These are phyloP conservation scores for Dryocosmus kuriphilus DNA, from an alignment of 2,888 invertebrate genomes.

Conservation along the genomic window DNA sequence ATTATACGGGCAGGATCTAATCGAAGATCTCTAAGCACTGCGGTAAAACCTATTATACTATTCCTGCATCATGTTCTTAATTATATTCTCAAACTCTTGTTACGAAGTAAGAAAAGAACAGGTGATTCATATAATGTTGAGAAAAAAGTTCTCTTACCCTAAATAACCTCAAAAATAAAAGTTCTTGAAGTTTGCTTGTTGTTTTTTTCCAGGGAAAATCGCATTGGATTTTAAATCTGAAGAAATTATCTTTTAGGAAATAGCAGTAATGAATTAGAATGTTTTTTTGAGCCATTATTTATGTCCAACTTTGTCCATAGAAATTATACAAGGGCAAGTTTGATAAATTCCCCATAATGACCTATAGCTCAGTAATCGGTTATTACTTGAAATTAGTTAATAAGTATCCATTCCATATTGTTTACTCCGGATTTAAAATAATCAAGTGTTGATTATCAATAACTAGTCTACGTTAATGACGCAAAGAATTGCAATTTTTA, in stretches of 20 bases:
- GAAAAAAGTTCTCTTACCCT: not conserved
- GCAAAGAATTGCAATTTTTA: too few relatives aligned
- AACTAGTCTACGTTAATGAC: too few relatives aligned
- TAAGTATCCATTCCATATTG: slow-evolving; percentile 2
- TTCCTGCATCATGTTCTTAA: too few relatives aligned
- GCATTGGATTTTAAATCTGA: not conserved
- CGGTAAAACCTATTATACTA: too few relatives aligned
- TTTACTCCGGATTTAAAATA: not conserved
- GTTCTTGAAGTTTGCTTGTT: not conserved
- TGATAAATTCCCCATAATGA: slow-evolving; percentile 10
- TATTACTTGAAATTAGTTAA: slow-evolving; percentile 6
- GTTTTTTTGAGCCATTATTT: not conserved
- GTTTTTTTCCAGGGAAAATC: not conserved
- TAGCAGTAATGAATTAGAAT: not conserved
- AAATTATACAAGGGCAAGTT: slow-evolving; percentile 16
- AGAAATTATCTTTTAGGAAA: not conserved
- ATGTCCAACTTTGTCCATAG: slow-evolving; percentile 10
- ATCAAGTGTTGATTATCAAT: not conserved
- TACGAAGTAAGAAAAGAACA: not conserved
- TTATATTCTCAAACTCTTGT: not conserved
- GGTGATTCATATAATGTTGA: not conserved
- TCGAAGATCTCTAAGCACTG: too few relatives aligned
- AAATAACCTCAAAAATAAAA: slow-evolving; percentile 7
- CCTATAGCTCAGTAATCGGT: slow-evolving; percentile 20
- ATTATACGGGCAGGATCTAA: too few relatives aligned